phyloP scores from a whole-genome alignment of 2,113 vertebrate genomes.

The Gymnorhina tibicen region DNA sequence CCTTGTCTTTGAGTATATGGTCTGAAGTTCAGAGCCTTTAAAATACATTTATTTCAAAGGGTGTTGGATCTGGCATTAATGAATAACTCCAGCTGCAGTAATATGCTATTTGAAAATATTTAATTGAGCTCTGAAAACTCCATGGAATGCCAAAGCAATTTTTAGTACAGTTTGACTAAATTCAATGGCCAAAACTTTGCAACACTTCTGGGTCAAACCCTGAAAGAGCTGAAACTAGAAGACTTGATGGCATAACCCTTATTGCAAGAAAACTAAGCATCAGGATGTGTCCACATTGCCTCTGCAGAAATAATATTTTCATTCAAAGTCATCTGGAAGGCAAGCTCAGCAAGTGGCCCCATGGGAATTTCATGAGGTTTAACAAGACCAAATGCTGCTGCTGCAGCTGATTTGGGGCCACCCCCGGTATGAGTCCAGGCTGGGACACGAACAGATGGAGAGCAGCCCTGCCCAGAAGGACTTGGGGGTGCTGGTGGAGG shows the following conservation, averaged over 20 bases:
- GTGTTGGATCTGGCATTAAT: background rate
- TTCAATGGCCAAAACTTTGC: background rate
- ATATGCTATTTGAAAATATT: slow-evolving; percentile 47
- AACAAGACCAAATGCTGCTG: background rate
- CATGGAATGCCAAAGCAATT: background rate
- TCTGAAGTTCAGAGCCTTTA: slow-evolving; percentile 37
- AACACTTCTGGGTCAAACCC: background rate
- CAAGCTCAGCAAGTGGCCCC: background rate
- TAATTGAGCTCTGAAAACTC: slow-evolving; percentile 2
- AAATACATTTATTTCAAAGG: slow-evolving; percentile 32
- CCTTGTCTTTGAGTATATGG: background rate
- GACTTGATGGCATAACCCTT: background rate
- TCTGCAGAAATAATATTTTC: background rate
- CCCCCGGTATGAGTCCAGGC: rapidly evolving
- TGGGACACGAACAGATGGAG: background rate
- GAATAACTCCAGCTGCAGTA: background rate
- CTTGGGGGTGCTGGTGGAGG: background rate
- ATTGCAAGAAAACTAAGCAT: background rate
- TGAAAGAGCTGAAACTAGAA: background rate
- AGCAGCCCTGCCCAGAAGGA: background rate
- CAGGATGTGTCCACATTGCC: background rate
- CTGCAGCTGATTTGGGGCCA: rapidly evolving
- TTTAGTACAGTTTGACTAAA: background rate
- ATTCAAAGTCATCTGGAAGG: background rate
- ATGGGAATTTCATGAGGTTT: background rate